Percentiles rank a stretch among this genome's conserved stretches.
Evolutionary conservation across 2,113 vertebrate species (phyloP).

Genomic region (Xenotilapia caudafasciata): DNA sequence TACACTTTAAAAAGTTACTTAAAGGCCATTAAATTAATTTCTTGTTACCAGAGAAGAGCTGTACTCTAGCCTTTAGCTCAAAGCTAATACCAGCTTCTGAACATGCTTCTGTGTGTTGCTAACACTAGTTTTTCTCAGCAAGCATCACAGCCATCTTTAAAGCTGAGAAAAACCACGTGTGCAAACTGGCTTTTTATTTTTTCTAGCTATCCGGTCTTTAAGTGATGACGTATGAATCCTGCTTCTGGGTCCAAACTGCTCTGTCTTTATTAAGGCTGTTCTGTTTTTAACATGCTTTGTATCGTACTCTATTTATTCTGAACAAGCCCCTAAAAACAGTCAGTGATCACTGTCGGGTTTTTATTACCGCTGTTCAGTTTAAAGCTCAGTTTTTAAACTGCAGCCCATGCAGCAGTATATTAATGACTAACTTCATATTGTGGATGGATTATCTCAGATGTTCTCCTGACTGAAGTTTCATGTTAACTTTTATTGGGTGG

Average conservation of each 20-base stretch:
- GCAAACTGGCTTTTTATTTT: neutral
- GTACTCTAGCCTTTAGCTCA: neutral
- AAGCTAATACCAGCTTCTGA: neutral
- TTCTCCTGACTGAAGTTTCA: neutral
- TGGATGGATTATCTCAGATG: neutral
- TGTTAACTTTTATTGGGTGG: neutral
- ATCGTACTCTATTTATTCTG: neutral
- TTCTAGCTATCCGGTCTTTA: neutral
- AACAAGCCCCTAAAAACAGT: neutral
- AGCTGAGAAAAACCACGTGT: neutral
- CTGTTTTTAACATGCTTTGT: neutral
- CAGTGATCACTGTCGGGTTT: neutral
- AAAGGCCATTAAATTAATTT: neutral
- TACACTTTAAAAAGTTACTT: neutral
- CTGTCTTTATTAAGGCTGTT: neutral
- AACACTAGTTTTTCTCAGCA: neutral
- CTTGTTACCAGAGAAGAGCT: neutral
- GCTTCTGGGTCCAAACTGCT: neutral
- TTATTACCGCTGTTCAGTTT: neutral
- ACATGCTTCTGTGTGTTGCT: neutral
- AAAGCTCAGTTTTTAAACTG: neutral
- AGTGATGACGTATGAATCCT: neutral
- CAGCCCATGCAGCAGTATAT: neutral
- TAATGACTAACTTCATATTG: neutral
- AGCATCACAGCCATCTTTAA: neutral